Evolutionary conservation across 2,888 invertebrate genomes (phyloP), one percentile per base, ranked within the genome.

Genomic region (Thelaira solivaga): DNA sequence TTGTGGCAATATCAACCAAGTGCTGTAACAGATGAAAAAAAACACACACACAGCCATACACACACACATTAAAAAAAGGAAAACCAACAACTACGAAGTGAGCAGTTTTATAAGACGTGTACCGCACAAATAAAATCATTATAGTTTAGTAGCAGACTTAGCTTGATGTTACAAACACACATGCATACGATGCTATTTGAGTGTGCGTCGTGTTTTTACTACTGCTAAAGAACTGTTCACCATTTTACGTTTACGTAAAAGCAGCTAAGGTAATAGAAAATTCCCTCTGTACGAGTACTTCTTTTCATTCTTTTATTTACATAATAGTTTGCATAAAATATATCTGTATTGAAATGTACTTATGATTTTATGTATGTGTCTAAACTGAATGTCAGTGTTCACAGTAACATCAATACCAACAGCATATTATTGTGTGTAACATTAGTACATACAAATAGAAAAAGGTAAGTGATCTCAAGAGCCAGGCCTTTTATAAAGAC

Each of bases 51-150:
- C 10, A n/a, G n/a, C n/a, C n/a, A n/a, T n/a, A n/a, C n/a, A n/a
- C n/a, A n/a, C n/a, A n/a, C n/a, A n/a, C n/a, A n/a, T n/a, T 43
- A 36, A 26, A 8, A 20, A 49, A 45, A 59, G 18, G 22, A 47
- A 22, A n/a, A 26, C 7, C 45, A 47, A 20, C 55, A 36, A 36
- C 67, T 31, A 26, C 26, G 8, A 65, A 57, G 39, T 43, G 73
- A 73, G 43, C 65, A 59, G 64, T 73, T 64, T 39, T 34, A 34
- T 36, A 49, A 57, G 57, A 57, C 26, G 31, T n/a, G n/a, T 59
- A 53, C 61, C 61, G 20, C 49, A 49, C 29, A 65, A 65, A 64
- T 49, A 49, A 29, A 61, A 45, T 55, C 26, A 71, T 53, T 53
- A 57, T 39, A 59, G 29, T 59, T 68, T 57, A 47, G 57, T 57